phyloP scores from a whole-genome alignment of 2,888 invertebrate species.

The Noctuana brunneofusca region DNA sequence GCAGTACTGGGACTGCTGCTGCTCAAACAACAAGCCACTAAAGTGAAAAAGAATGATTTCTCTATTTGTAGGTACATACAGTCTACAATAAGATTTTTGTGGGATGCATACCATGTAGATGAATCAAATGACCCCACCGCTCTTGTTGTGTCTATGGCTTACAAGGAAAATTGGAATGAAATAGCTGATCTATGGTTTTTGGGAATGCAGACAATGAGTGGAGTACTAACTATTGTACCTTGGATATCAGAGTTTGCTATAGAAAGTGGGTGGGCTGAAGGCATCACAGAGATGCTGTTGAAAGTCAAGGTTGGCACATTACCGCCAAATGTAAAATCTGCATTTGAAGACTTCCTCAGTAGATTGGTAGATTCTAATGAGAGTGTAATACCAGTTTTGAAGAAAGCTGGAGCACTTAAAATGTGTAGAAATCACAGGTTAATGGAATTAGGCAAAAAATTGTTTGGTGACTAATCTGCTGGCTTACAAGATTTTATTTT shows the following conservation, averaged over 20 bases:
- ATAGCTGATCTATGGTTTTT: constrained; percentile 96
- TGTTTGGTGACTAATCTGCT: constrained; percentile 89
- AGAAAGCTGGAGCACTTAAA: constrained; percentile 91
- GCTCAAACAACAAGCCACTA: constrained; percentile 91
- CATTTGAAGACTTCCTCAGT: constrained; percentile 94
- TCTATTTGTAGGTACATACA: constrained; percentile 95
- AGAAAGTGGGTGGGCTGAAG: constrained; percentile 97
- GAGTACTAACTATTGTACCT: constrained; percentile 90
- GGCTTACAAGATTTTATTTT: neutral
- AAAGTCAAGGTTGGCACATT: constrained; percentile 92
- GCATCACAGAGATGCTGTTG: constrained; percentile 90
- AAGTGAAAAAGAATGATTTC: constrained; percentile 93
- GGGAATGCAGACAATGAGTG: constrained; percentile 96
- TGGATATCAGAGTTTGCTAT: constrained; percentile 96
- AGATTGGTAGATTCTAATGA: constrained; percentile 92
- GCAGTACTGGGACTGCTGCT: constrained; percentile 91
- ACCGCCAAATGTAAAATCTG: constrained; percentile 92
- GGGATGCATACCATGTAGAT: constrained; percentile 96
- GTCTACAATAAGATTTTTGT: constrained; percentile 93
- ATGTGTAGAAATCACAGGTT: constrained; percentile 93
- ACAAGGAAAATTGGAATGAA: constrained; percentile 95
- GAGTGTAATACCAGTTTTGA: constrained; percentile 88
- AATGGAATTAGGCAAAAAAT: constrained; percentile 94
- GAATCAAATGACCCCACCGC: constrained; percentile 92
- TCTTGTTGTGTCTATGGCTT: constrained; percentile 91